Percentiles rank a stretch among this genome's conserved stretches.
phyloP scores from a whole-genome alignment of 2,888 invertebrate species.

The Trimorus sp. region DNA sequence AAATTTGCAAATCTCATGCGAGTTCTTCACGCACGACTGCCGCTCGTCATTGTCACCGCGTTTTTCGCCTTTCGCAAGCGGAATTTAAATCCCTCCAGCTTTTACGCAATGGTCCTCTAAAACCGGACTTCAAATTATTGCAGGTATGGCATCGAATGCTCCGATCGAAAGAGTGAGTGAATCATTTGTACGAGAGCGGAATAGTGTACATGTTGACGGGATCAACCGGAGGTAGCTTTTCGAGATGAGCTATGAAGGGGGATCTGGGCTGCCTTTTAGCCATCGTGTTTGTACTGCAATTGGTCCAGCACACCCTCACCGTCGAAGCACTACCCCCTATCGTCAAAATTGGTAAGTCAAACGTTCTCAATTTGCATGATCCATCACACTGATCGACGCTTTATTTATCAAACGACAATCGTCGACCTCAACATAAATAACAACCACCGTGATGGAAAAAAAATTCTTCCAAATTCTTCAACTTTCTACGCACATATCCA shows the following conservation, averaged over 20 bases:
- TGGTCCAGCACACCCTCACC: constrained; percentile 74
- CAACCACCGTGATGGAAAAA: no score
- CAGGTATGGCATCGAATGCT: constrained; percentile 36
- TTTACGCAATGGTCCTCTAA: no score
- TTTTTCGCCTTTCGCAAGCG: no score
- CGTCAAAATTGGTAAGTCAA: constrained; percentile 79
- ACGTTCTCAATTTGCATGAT: background rate
- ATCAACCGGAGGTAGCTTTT: constrained; percentile 72
- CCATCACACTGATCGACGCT: no score
- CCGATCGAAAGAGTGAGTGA: constrained; percentile 46
- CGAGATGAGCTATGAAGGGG: constrained; percentile 82
- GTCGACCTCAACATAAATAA: no score
- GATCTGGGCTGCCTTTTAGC: constrained; percentile 80
- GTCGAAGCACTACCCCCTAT: constrained; percentile 78
- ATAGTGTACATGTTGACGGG: constrained; percentile 66
- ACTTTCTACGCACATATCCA: no score
- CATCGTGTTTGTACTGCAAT: constrained; percentile 77
- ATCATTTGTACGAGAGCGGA: constrained; percentile 57
- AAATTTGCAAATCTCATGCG: no score
- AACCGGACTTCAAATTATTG: constrained; percentile 13
- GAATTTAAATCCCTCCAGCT: no score
- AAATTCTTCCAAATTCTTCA: no score
- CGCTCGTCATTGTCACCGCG: no score
- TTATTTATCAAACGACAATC: no score
- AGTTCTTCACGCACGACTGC: no score